Base-by-base conservation (phyloP, 2,113 vertebrate species). In the Euleptes europaea region DNA sequence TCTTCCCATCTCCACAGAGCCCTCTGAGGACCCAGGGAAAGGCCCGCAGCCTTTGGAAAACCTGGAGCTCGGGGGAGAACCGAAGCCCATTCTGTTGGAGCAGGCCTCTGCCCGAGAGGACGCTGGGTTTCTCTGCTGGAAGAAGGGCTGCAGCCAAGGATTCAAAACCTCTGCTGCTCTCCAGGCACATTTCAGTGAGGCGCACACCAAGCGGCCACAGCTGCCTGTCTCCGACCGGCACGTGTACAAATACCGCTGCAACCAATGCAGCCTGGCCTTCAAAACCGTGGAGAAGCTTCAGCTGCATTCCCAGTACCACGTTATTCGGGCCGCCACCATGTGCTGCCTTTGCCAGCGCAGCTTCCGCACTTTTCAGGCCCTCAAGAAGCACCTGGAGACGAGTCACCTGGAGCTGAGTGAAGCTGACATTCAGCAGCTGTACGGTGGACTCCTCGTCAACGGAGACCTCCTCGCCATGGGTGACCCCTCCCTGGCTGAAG, bases 201-300 rank as follows among this genome's bases (percentile, higher is more conserved):
- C 98, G 80, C 99, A 99, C 3, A 97, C 98, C 92, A 99, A 99
- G 96, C 97, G 99, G 92, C 98, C 98, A 10, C 99, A 99, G 84
- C 93, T 99, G 91, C 99, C 99, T 0, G 99, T 99, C 17, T 99
- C 99, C 0, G 99, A 99, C 91, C 98, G 98, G 67, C 99, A 99
- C 2, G 98, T 99, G 91, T 99, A 99, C 95, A 99, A 99, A 92
- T 99, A 99, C 89, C 98, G 99, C 78, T 99, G 99, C 88, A 99
- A 98, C 92, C 99, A 99, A 90, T 99, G 99, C 94, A 99, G 99
- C 94, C 94, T 99, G 93, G 99, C 99, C 1, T 99, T 99, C 94
- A 99, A 99, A 93, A 99, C 99, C 33, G 96, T 99, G 3, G 99
- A 99, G 90, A 99, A 99, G 92, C 95, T 99, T 47, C 99, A 99